phyloP scores from a whole-genome alignment of 2,113 vertebrate species.

The Nannobrachium achirus region DNA sequence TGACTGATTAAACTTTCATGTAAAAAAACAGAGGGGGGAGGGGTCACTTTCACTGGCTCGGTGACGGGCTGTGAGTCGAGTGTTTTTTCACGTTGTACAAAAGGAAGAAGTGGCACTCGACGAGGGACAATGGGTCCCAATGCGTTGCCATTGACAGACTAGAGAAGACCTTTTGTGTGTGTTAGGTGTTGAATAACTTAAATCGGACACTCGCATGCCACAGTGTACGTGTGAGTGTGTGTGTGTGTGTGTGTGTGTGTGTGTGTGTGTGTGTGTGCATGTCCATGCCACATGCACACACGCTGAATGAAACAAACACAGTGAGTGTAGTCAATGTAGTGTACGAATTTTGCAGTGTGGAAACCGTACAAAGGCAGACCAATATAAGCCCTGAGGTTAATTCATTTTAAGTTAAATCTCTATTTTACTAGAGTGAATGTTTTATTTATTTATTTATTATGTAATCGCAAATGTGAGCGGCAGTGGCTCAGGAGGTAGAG shows the following conservation, averaged over 20 bases:
- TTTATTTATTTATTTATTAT: too few relatives aligned
- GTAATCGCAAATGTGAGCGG: too few relatives aligned
- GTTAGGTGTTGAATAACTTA: too few relatives aligned
- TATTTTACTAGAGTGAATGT: too few relatives aligned
- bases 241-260: not conserved
- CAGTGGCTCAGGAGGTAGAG: too few relatives aligned
- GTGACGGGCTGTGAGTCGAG: constrained; percentile 23
- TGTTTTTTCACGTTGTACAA: constrained; percentile 26
- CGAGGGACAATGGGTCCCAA: constrained; percentile 12
- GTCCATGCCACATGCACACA: not conserved
- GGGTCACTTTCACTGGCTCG: constrained; percentile 27
- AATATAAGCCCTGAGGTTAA: not conserved
- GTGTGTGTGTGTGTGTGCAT: not conserved
- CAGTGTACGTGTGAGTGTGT: not conserved
- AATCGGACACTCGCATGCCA: too few relatives aligned
- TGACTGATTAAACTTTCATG: constrained; percentile 61
- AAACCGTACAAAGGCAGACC: not conserved
- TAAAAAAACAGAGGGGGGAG: constrained; percentile 12
- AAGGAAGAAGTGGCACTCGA: constrained; percentile 31
- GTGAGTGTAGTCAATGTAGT: not conserved
- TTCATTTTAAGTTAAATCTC: too few relatives aligned
- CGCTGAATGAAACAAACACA: too few relatives aligned
- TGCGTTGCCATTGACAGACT: constrained; percentile 14
- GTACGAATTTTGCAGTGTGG: not conserved
- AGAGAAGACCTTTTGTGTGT: not conserved